These are phyloP conservation scores for Diadophis punctatus DNA, from an alignment of 2,113 vertebrate genomes.

Conservation along the genomic window DNA sequence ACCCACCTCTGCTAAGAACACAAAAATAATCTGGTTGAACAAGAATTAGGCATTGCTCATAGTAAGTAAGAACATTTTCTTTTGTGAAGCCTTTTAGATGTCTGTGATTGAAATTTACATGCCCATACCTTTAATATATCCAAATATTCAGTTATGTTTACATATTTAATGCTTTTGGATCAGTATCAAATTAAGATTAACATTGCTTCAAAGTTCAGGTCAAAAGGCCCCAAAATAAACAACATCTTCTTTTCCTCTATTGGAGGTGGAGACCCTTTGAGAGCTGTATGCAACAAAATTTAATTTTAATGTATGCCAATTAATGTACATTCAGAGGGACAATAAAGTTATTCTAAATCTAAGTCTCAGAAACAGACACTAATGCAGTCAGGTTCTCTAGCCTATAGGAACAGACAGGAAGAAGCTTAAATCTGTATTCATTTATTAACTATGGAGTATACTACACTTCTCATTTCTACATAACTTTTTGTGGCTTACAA, in stretches of 20 bases:
- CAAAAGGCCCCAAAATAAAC: neutral
- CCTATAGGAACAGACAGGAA: neutral
- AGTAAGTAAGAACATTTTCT: neutral
- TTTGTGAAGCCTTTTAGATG: neutral
- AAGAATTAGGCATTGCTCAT: neutral
- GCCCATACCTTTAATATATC: neutral
- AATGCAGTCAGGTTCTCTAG: neutral
- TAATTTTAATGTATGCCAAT: no score
- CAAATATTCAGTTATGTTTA: neutral
- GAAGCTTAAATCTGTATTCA: neutral
- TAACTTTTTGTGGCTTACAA: neutral
- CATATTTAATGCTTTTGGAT: neutral
- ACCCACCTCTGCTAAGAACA: neutral
- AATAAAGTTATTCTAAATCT: no score
- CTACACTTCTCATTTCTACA: neutral
- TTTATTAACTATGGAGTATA: neutral
- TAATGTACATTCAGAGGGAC: no score
- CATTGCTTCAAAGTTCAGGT: neutral
- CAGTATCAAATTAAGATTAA: neutral
- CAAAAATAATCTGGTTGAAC: neutral
- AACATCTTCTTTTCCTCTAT: neutral
- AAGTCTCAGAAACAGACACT: neutral
- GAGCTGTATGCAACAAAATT: no score
- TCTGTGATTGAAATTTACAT: neutral
- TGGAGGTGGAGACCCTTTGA: no score